phyloP scores from a whole-genome alignment of 2,113 vertebrate species.

The Lichenostomus cassidix region DNA sequence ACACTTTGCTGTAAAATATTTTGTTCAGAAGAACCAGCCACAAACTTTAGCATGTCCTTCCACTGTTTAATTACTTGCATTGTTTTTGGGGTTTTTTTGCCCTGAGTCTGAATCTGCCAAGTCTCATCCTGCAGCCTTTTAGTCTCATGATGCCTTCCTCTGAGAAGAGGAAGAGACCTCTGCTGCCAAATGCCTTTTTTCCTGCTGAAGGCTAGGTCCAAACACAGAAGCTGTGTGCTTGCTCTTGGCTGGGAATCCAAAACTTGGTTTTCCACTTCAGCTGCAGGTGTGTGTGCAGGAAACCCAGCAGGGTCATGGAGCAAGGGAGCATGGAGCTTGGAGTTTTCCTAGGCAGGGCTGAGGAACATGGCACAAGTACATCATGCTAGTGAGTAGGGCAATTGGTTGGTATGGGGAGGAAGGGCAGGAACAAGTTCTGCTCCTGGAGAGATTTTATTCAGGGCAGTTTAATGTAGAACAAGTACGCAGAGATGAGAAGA shows the following conservation, averaged over 20 bases:
- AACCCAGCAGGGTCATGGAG: not conserved
- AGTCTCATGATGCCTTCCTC: not conserved
- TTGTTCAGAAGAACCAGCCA: not conserved
- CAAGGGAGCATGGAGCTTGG: rapidly evolving
- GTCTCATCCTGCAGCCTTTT: not conserved
- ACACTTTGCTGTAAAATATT: not conserved
- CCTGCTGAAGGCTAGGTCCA: not conserved
- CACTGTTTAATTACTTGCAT: not conserved
- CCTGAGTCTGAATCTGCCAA: not conserved
- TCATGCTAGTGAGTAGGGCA: rapidly evolving
- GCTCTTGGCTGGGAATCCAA: not conserved
- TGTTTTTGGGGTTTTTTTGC: not conserved
- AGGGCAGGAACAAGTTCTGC: not conserved
- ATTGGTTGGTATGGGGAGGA: not conserved
- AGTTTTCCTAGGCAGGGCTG: not conserved
- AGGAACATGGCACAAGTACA: not conserved
- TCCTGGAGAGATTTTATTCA: not conserved
- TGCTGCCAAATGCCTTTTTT: not conserved
- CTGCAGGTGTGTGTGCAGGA: rapidly evolving
- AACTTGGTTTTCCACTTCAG: rapidly evolving
- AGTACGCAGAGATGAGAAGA: not conserved
- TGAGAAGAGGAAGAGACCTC: not conserved
- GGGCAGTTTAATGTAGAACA: not conserved
- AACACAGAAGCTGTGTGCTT: not conserved
- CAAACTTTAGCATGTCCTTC: not conserved